Percentiles rank a stretch among this genome's conserved stretches.
These are phyloP conservation scores for Esox niger DNA, from an alignment of 2,113 vertebrate genomes.

Conservation along the genomic window DNA sequence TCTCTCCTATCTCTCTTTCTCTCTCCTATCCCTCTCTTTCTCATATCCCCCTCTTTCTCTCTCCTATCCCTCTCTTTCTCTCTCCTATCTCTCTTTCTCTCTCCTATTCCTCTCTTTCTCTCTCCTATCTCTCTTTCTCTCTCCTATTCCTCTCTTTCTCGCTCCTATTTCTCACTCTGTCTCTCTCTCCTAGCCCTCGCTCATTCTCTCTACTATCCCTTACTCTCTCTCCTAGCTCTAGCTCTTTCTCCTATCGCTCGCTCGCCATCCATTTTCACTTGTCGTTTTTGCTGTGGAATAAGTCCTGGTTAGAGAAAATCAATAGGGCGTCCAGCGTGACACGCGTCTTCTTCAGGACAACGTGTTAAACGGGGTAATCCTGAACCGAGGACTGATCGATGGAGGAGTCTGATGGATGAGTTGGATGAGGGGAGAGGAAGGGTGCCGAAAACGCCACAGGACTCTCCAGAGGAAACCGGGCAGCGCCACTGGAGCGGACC, in stretches of 20 bases:
- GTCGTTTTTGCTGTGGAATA: conserved; percentile 29
- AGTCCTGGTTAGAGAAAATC: conserved; percentile 64
- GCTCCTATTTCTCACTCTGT: not conserved
- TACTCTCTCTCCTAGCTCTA: not conserved
- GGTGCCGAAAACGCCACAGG: not conserved
- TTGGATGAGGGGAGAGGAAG: not conserved
- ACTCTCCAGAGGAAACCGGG: not conserved
- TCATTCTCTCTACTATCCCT: not conserved
- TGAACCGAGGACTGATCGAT: conserved; percentile 56
- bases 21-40: not conserved
- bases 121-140: not conserved
- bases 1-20: not conserved
- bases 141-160: not conserved
- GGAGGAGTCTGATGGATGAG: conserved; percentile 60
- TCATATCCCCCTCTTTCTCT: conserved; percentile 5
- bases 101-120: not conserved
- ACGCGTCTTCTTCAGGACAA: conserved; percentile 62
- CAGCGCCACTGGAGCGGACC: not conserved
- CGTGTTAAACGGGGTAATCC: conserved; percentile 72
- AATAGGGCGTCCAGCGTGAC: conserved; percentile 65
- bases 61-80: not conserved
- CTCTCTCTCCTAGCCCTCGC: not conserved
- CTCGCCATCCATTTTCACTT: not conserved
- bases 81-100: not conserved
- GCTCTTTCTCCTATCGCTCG: not conserved